A percentile compares a stretch with the other conserved stretches of the same genome.
phyloP scores from a whole-genome alignment of 37 sponge, comb jelly and placozoan genomes.

The Geodia barretti region DNA sequence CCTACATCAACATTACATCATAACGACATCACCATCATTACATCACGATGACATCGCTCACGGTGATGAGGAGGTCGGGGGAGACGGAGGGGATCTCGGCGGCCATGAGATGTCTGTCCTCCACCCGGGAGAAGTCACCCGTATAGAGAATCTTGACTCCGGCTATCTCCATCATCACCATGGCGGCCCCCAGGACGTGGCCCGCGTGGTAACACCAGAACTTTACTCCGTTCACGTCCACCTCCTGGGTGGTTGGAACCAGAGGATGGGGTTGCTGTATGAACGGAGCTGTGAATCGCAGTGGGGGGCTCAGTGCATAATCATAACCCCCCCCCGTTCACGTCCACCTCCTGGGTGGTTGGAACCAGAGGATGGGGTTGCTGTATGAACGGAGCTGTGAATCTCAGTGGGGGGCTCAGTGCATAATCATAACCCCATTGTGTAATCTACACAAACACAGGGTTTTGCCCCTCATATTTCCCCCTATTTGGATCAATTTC shows the following conservation, averaged over 20 bases:
- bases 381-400: neutral
- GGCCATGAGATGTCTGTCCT: slow-evolving; percentile 97
- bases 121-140: slow-evolving; percentile 97
- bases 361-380: neutral
- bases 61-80: slow-evolving; percentile 92
- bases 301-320: no score
- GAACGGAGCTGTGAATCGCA: neutral
- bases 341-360: slow-evolving; percentile 92
- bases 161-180: slow-evolving; percentile 99
- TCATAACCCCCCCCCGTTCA: slow-evolving; percentile 94
- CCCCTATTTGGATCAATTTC: no score
- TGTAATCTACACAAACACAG: no score
- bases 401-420: no score
- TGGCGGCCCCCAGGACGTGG: slow-evolving; percentile 98
- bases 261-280: neutral
- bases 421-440: slow-evolving; percentile 90
- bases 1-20: slow-evolving; percentile 61
- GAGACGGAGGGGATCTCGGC: slow-evolving; percentile 87
- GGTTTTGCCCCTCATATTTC: no score
- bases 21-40: no score
- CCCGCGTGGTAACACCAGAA: slow-evolving; percentile 98
- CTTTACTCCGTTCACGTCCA: slow-evolving; percentile 93
- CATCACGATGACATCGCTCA: slow-evolving; percentile 28
- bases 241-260: slow-evolving; percentile 76
- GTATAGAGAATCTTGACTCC: slow-evolving; percentile 96